Evolutionary conservation across 2,888 invertebrate species (phyloP), one percentile per base, ranked within the genome.

Genomic region (Epinotia brunnichana): DNA sequence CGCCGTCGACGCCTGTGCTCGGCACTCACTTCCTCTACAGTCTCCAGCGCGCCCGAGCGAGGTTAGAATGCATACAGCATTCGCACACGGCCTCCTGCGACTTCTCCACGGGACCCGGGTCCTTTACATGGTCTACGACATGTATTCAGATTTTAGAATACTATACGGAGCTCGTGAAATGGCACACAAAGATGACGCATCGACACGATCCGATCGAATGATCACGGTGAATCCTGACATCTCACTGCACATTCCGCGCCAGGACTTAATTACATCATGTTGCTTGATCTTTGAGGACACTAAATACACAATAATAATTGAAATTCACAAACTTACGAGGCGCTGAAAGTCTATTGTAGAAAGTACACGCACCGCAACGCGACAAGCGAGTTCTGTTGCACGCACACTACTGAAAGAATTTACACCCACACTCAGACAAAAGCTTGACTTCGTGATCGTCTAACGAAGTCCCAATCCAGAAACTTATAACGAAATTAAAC

Each of bases 151-250:
- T 80, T 82, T 77, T 80, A 81, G 78, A 81, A 70, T 82, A 84
- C 78, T 83, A 86, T 78, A 79, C 80, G 86, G 85, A 90, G 88
- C 87, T 88, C 82, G 82, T 85, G 90, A 90, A 90, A 91, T 91
- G 90, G 91, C 91, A 91, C 89, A 91, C 92, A 90, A 90, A 90
- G 91, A 91, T 92, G 92, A 92, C 92, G 92, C 92, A 92, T 92
- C 92, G 91, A 91, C 91, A 91, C 90, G 90, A 90, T 90, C 88
- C 90, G 83, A 90, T 88, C 88, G 87, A 90, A 89, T 90, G 90
- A 87, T 89, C 87, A 84, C 85, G 81, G 82, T 79, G 78, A 82
- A 84, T 85, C 78, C 82, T 77, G 66, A 74, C 75, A 77, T 73
- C 79, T 77, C 78, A 79, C 76, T 77, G 75, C 74, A 74, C 73